Evolutionary conservation across 2,113 vertebrate species (phyloP), one percentile per base, ranked within the genome.

Genomic region (Eurypyga helias): DNA sequence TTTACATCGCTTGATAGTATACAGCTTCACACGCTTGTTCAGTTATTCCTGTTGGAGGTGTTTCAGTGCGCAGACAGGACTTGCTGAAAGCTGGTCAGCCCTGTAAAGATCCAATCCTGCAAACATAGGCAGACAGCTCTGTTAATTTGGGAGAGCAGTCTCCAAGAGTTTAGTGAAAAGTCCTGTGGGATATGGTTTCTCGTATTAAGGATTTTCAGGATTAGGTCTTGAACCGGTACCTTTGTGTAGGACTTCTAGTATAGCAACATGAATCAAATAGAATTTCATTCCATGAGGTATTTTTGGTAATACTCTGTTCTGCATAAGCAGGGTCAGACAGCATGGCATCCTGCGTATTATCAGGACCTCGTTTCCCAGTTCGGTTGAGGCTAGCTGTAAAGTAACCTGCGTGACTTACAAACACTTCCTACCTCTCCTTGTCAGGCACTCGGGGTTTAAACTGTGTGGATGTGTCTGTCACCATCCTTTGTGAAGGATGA

Each of bases 251-350:
- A 52, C 10, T 55, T 90, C 51, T 82, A 89, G 31, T 91, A 73
- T 89, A 87, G 45, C 80, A 87, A 70, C 38, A 15, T 83, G 77
- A 86, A 92, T 38, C 52, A 76, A 76, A 66, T 51, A 57, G 62
- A 75, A 55, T 70, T 92, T 61, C 72, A 62, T 84, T 95, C 78
- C 46, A 31, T 87, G 90, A 93, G 93, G 92, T 89, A 96, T 90
- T 94, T 96, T 86, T 90, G 67, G 78, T 60, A 93, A 77, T 54
- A 86, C 21, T 92, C 48, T 80, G 77, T 75, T 87, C 77, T 81
- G 61, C 23, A 54, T 60, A 38, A 83, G 55, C 38, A 87, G 62
- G 36, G 38, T 83, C 0, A 0, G 84, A 41, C 25, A 15, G 23
- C 72, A 20, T 41, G 18, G 45, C 0, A 4, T 26, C 55, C 75